phyloP scores from a whole-genome alignment of 2,113 vertebrate genomes.

The Anhinga anhinga region DNA sequence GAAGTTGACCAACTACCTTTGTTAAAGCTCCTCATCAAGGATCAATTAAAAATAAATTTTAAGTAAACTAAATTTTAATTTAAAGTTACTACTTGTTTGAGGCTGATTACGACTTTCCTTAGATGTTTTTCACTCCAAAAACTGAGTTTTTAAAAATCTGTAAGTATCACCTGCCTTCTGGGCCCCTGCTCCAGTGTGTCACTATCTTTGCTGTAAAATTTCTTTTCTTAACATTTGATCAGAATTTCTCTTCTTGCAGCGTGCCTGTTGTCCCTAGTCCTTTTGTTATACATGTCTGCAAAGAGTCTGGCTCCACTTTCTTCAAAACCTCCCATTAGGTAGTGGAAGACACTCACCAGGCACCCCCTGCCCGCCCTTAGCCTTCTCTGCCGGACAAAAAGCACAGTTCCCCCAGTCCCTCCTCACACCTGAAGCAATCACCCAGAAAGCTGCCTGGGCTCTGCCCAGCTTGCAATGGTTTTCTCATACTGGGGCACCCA shows the following conservation, averaged over 20 bases:
- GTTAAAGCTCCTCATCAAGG: background rate
- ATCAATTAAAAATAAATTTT: background rate
- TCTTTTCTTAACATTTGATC: background rate
- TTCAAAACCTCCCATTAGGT: background rate
- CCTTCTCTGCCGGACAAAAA: background rate
- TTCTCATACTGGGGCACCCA: background rate
- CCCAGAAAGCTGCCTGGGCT: background rate
- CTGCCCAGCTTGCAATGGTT: background rate
- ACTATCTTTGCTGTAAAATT: background rate
- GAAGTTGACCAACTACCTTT: background rate
- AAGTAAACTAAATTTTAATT: background rate
- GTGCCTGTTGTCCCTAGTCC: background rate
- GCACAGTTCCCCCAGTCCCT: accelerated
- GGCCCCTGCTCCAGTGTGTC: background rate
- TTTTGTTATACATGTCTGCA: background rate
- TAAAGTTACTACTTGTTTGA: background rate
- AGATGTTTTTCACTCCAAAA: background rate
- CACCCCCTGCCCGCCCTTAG: background rate
- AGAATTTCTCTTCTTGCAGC: background rate
- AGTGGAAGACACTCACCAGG: background rate
- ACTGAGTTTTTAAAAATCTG: background rate
- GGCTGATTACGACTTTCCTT: background rate
- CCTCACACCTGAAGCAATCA: accelerated
- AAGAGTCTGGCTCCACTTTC: background rate
- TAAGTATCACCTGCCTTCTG: background rate